phyloP scores from a whole-genome alignment of 2,113 vertebrate species.

The Irena cyanogastra region DNA sequence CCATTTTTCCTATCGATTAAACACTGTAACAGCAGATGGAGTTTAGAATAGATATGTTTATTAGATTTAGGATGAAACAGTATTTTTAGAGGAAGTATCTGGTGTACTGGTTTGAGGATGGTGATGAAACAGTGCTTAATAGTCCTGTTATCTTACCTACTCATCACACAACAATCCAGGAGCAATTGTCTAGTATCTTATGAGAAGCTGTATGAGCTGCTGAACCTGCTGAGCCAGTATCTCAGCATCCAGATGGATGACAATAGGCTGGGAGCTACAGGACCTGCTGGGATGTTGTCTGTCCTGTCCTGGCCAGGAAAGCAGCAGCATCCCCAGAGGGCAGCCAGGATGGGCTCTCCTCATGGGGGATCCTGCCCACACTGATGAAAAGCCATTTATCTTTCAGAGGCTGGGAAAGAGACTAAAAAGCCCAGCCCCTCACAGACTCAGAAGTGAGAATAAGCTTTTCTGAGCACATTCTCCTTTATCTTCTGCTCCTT shows the following conservation, averaged over 20 bases:
- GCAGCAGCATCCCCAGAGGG: not conserved
- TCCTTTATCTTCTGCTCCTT: not conserved
- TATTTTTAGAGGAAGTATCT: constrained; percentile 25
- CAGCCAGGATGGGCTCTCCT: not conserved
- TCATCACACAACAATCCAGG: constrained; percentile 27
- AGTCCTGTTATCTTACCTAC: constrained; percentile 47
- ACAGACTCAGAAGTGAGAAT: not conserved
- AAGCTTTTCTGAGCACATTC: not conserved
- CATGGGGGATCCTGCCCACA: not conserved
- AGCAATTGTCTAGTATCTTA: constrained; percentile 44
- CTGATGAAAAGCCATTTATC: not conserved
- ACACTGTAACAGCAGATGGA: not conserved
- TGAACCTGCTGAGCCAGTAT: not conserved
- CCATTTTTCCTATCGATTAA: not conserved
- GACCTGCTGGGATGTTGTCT: not conserved
- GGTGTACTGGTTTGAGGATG: not conserved
- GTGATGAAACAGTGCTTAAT: constrained; percentile 33
- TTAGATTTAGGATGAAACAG: not conserved
- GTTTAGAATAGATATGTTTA: not conserved
- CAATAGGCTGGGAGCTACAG: not conserved
- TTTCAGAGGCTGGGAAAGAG: not conserved
- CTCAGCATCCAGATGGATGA: not conserved
- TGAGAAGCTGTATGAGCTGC: constrained; percentile 5
- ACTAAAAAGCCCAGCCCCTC: not conserved
- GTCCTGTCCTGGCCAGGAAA: not conserved